phyloP scores from a whole-genome alignment of 2,113 vertebrate genomes.

The Nothobranchius kuhntae region DNA sequence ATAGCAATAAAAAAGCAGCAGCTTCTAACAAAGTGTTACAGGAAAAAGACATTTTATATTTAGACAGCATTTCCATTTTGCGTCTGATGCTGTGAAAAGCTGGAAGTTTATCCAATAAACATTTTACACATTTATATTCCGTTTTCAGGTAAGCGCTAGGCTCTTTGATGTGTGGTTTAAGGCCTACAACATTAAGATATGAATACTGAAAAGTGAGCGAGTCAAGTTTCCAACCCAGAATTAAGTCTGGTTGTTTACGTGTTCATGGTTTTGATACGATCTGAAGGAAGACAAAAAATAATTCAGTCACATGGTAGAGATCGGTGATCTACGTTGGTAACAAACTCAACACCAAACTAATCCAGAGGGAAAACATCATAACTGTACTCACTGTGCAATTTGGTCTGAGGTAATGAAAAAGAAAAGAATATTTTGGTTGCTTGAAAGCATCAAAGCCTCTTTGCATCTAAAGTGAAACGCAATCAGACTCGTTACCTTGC shows the following conservation, averaged over 20 bases:
- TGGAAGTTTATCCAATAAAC: background rate
- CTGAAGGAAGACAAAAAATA: conserved; percentile 43
- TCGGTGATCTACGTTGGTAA: background rate
- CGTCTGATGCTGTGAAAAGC: background rate
- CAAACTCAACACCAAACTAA: background rate
- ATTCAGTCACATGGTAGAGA: background rate
- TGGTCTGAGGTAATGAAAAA: conserved; percentile 80
- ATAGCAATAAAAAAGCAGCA: conserved; percentile 34
- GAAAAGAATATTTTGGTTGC: background rate
- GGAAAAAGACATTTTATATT: conserved; percentile 8
- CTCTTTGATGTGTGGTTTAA: conserved; percentile 42
- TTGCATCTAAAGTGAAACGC: background rate
- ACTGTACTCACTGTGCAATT: conserved; percentile 89
- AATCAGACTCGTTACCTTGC: conserved; percentile 82
- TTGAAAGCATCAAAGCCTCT: background rate
- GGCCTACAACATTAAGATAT: conserved; percentile 50
- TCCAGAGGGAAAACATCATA: conserved; percentile 14
- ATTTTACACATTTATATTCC: conserved; percentile 12
- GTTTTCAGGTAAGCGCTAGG: conserved; percentile 1
- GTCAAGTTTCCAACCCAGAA: background rate
- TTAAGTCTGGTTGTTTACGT: conserved; percentile 52
- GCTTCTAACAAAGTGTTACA: conserved; percentile 12
- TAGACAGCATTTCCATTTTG: conserved; percentile 10
- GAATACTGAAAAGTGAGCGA: background rate
- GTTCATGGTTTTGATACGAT: conserved; percentile 76